Percentiles rank a stretch among this genome's conserved stretches.
Conservation (phyloP, 2,888 invertebrate species). For the Volucella bombylans region DNA sequence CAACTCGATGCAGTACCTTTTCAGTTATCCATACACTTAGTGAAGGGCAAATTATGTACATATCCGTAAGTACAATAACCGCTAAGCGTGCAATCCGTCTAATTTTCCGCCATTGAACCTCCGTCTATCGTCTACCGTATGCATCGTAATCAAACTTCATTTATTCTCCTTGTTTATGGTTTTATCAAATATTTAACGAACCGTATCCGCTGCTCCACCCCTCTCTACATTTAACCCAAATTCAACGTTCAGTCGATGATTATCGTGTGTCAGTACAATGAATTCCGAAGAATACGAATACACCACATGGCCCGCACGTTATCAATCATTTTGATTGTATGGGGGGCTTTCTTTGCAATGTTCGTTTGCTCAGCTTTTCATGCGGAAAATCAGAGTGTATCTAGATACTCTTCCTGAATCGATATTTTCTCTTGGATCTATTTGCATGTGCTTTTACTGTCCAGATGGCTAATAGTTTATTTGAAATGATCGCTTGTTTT, state of each 20-base stretch:
- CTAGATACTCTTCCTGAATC: constrained; percentile 4
- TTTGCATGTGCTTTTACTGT: constrained; percentile 24
- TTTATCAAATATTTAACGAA: constrained; percentile 52
- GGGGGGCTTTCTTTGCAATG: neutral
- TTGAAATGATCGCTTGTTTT: neutral
- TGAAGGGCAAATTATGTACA: constrained; percentile 33
- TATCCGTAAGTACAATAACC: constrained; percentile 2
- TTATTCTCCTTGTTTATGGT: constrained; percentile 27
- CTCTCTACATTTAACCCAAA: constrained; percentile 24
- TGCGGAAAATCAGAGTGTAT: constrained; percentile 29
- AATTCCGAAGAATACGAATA: constrained; percentile 21
- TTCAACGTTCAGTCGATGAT: constrained; percentile 30
- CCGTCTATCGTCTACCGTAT: neutral
- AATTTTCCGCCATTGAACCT: constrained; percentile 41
- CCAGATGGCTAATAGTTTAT: constrained; percentile 19
- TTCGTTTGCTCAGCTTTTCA: constrained; percentile 5
- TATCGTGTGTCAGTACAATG: constrained; percentile 29
- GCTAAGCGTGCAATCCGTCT: constrained; percentile 28
- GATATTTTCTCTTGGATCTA: neutral
- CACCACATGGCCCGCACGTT: constrained; percentile 25
- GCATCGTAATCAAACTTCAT: constrained; percentile 18
- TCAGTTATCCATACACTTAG: neutral
- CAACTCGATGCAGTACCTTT: constrained; percentile 11
- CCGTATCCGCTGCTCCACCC: constrained; percentile 27
- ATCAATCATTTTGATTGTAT: constrained; percentile 11